phyloP scores from a whole-genome alignment of 2,113 vertebrate genomes.

The Oryzias curvinotus region DNA sequence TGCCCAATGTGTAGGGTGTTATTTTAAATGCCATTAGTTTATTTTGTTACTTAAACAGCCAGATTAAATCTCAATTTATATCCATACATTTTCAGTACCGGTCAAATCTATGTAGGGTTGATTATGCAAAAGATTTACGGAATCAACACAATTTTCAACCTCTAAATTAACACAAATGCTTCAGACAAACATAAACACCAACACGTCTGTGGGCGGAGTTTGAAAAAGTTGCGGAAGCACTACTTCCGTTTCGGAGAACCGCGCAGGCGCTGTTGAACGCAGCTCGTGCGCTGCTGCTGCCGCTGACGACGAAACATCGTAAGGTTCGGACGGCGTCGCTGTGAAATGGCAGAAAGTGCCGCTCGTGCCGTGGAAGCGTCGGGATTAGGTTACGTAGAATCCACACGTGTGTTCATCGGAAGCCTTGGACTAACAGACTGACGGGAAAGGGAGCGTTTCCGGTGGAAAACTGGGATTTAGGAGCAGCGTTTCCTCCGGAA shows the following conservation, averaged over 20 bases:
- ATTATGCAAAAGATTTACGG: too few relatives aligned
- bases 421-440: slow-evolving; percentile 63
- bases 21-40: neutral
- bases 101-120: neutral
- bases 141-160: too few relatives aligned
- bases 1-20: too few relatives aligned
- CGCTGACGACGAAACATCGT: slow-evolving; percentile 65
- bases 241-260: slow-evolving; percentile 52
- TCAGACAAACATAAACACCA: neutral
- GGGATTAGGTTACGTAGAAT: slow-evolving; percentile 57
- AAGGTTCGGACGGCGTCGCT: slow-evolving; percentile 65
- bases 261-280: slow-evolving; percentile 57
- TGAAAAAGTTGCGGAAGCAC: slow-evolving; percentile 53
- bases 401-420: slow-evolving; percentile 54
- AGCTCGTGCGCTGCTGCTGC: slow-evolving; percentile 42
- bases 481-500: slow-evolving; percentile 18
- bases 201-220: neutral
- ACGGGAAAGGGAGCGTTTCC: slow-evolving; percentile 49
- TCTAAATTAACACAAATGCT: too few relatives aligned
- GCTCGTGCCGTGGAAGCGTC: slow-evolving; percentile 68
- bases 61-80: neutral
- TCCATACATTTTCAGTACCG: neutral
- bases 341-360: slow-evolving; percentile 75
- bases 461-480: slow-evolving; percentile 38
- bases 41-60: neutral